phyloP scores from a whole-genome alignment of 2,113 vertebrate species.

The Pygathrix nemaeus region DNA sequence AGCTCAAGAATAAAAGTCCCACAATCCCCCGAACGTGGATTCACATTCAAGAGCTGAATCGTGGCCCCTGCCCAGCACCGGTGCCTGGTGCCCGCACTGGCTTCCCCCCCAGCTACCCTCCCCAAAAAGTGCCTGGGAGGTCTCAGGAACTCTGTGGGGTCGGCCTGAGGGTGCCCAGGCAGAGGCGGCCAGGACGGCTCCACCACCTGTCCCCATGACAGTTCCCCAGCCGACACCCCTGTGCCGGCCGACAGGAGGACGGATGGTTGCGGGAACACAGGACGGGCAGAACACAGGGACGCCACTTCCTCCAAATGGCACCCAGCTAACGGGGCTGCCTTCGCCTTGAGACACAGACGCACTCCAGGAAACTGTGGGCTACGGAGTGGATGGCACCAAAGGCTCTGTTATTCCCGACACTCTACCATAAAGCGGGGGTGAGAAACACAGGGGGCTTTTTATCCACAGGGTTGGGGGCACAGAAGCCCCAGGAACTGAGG shows the following conservation, averaged over 20 bases:
- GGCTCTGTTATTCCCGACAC: background rate
- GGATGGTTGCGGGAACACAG: background rate
- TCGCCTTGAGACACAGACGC: too few species aligned
- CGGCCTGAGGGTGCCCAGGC: background rate
- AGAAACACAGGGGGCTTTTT: too few species aligned
- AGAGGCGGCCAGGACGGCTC: background rate
- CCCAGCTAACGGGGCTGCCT: too few species aligned
- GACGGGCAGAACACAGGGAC: background rate
- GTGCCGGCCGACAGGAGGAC: background rate
- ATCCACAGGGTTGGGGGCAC: accelerated
- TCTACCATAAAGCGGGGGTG: accelerated
- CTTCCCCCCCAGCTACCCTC: too few species aligned
- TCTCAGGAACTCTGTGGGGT: too few species aligned
- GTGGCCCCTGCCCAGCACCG: too few species aligned
- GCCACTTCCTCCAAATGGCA: background rate
- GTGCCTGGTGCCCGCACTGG: background rate
- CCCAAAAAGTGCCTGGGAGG: too few species aligned
- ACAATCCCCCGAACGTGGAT: background rate
- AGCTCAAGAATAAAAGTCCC: background rate
- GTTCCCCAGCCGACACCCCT: too few species aligned
- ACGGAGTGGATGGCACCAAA: too few species aligned
- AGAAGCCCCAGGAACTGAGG: too few species aligned
- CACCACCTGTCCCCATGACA: background rate
- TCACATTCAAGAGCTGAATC: too few species aligned
- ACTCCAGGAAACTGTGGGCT: too few species aligned